These are phyloP conservation scores for Callipepla californica DNA, from an alignment of 2,113 vertebrate genomes.

Conservation along the genomic window DNA sequence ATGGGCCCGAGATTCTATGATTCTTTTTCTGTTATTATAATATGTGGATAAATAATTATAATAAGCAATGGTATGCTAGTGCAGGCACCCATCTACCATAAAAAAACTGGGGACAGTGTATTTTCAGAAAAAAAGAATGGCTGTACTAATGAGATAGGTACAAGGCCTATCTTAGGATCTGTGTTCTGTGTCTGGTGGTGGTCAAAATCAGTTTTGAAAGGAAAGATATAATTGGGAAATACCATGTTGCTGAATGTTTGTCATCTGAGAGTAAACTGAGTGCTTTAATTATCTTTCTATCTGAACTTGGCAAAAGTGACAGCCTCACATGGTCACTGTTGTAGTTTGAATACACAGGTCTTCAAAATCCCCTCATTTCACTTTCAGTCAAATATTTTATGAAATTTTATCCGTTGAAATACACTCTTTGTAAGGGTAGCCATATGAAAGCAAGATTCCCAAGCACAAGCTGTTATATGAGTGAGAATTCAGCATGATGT, in stretches of 20 bases:
- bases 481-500: not conserved
- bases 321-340: not conserved
- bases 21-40: constrained; percentile 62
- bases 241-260: not conserved
- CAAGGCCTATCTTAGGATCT: not conserved
- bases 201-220: not conserved
- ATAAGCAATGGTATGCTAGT: constrained; percentile 58
- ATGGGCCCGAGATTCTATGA: not conserved
- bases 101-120: not conserved
- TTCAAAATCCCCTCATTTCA: not conserved
- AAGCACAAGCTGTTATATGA: not conserved
- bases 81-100: constrained; percentile 44
- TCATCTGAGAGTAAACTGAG: not conserved
- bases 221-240: not conserved
- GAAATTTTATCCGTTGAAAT: not conserved
- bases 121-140: constrained; percentile 14
- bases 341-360: not conserved
- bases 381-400: not conserved
- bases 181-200: not conserved
- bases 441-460: not conserved
- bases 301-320: not conserved
- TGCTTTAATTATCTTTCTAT: not conserved
- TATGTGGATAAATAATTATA: constrained; percentile 36
- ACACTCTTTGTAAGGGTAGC: not conserved
- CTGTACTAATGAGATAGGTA: not conserved